Evolutionary conservation across 2,797 vertebrate genomes (phyloP).

Genomic region (Bovichtus variegatus): DNA sequence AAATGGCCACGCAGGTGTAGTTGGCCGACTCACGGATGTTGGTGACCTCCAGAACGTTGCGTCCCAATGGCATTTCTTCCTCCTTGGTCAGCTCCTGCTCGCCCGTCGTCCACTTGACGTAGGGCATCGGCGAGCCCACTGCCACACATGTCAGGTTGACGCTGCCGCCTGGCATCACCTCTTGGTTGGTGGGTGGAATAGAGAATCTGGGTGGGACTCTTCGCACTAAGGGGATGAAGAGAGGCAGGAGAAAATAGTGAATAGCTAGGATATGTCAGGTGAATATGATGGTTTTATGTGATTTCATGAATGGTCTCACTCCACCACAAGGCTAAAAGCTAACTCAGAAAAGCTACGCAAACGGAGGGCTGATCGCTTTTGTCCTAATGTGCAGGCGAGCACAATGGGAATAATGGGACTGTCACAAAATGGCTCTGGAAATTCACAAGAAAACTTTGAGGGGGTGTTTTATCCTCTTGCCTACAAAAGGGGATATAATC

Average conservation of each 20-base stretch:
- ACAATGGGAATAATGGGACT: conserved; percentile 72
- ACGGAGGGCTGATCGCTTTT: conserved; percentile 64
- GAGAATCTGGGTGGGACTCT: conserved; percentile 96
- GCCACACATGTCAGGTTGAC: conserved; percentile 98
- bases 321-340: conserved; percentile 36
- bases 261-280: conserved; percentile 20
- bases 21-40: conserved; percentile 94
- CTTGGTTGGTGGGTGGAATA: conserved; percentile 94
- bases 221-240: conserved; percentile 85
- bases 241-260: conserved; percentile 27
- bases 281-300: conserved; percentile 10
- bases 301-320: conserved; percentile 24
- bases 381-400: conserved; percentile 61
- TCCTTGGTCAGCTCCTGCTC: conserved; percentile 92
- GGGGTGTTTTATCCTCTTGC: conserved; percentile 61
- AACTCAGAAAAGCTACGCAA: conserved; percentile 46
- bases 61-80: conserved; percentile 95
- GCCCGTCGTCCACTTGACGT: conserved; percentile 96
- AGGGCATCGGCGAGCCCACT: conserved; percentile 96
- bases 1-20: conserved; percentile 97
- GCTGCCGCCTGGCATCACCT: conserved; percentile 97
- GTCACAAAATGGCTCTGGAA: conserved; percentile 71
- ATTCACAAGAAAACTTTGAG: conserved; percentile 71
- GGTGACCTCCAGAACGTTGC: conserved; percentile 94
- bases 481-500: conserved; percentile 68